Percentiles rank a stretch among this genome's conserved stretches.
Evolutionary conservation across 2,113 vertebrate species (phyloP).

Genomic region (Camelus bactrianus): DNA sequence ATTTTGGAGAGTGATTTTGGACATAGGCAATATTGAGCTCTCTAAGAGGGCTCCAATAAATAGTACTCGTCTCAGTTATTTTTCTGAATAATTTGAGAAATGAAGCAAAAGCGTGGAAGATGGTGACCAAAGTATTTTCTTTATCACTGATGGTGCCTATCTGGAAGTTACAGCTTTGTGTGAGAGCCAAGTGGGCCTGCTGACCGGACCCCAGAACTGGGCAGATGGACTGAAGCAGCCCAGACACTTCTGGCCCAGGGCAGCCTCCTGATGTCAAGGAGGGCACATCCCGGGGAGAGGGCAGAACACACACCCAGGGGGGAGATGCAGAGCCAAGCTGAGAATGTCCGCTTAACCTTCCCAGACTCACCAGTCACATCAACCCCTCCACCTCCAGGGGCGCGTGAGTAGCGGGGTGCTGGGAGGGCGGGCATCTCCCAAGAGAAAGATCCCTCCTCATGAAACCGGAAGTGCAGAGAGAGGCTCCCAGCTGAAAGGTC

Average conservation of each 20-base stretch:
- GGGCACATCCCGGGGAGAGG: too few species aligned
- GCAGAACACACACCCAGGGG: accelerated
- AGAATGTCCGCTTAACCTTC: neutral
- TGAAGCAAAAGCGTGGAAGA: neutral
- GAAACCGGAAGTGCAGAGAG: neutral
- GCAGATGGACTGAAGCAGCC: neutral
- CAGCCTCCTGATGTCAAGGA: neutral
- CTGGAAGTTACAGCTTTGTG: neutral
- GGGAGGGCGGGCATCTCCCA: too few species aligned
- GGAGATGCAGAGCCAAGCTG: neutral
- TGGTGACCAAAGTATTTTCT: neutral
- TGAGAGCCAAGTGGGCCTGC: too few species aligned
- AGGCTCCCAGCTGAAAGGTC: neutral
- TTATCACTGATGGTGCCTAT: neutral
- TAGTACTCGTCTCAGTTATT: neutral
- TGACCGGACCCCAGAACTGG: neutral
- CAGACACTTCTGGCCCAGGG: neutral
- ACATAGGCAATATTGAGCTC: neutral
- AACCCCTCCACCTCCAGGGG: neutral
- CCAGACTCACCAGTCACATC: neutral
- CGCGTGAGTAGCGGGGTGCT: neutral
- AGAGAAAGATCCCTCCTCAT: neutral
- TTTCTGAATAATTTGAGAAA: neutral
- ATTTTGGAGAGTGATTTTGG: neutral
- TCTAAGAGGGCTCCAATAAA: neutral